Evolutionary conservation across 2,888 invertebrate species (phyloP).

Genomic region (Smittia aterrima): DNA sequence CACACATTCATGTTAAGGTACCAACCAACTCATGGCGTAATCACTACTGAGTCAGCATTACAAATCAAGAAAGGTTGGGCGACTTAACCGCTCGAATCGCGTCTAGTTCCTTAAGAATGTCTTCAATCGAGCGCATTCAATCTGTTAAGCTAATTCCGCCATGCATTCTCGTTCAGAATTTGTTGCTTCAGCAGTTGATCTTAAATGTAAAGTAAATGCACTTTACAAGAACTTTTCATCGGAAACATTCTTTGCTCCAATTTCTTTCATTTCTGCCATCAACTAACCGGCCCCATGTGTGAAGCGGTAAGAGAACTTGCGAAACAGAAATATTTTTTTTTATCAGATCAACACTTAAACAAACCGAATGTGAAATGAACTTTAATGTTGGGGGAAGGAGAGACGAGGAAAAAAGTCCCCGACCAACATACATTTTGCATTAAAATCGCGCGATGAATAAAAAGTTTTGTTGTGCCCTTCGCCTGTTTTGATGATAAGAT

Average conservation of each 20-base stretch:
- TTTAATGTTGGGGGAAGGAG: conserved; percentile 3
- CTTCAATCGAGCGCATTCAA: no score
- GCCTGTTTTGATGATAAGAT: conserved; percentile 35
- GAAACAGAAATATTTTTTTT: neutral
- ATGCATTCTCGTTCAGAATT: no score
- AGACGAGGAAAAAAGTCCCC: conserved; percentile 22
- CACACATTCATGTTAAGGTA: no score
- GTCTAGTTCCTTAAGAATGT: no score
- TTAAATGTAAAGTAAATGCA: neutral
- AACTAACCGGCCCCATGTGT: neutral
- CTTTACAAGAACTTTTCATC: conserved; percentile 4
- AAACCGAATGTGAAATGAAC: conserved; percentile 16
- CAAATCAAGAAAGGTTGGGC: no score
- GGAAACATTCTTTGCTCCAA: conserved; percentile 29
- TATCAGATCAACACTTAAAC: conserved; percentile 38
- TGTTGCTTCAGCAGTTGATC: no score
- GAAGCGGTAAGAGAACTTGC: neutral
- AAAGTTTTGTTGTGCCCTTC: conserved; percentile 22
- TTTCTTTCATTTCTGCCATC: conserved; percentile 7
- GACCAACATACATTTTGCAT: conserved; percentile 33
- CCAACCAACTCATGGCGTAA: no score
- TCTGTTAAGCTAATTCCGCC: no score
- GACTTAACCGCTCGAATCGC: no score
- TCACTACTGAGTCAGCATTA: no score
- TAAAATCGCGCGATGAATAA: conserved; percentile 13